Conservation (phyloP, 2,888 invertebrate genomes). For the Amblyteles armatorius region DNA sequence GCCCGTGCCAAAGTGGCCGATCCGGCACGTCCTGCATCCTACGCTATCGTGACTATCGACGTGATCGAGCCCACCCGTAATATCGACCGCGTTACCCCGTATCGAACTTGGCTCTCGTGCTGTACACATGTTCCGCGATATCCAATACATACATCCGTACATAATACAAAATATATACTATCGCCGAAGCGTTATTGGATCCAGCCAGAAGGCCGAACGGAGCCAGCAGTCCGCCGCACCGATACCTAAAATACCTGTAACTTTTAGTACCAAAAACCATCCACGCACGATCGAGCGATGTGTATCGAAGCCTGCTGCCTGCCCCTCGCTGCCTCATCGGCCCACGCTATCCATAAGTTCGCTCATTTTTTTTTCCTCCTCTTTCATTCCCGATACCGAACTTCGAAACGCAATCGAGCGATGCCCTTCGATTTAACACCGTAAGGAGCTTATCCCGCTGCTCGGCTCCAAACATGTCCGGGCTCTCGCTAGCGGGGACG, state of each 20-base stretch:
- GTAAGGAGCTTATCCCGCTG: neutral
- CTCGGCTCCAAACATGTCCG: neutral
- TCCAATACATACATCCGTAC: neutral
- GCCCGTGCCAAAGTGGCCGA: conserved; percentile 51
- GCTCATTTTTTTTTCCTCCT: conserved; percentile 17
- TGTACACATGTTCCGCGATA: conserved; percentile 8
- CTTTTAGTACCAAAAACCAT: conserved; percentile 28
- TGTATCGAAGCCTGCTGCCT: conserved; percentile 46
- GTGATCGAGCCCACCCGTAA: conserved; percentile 16
- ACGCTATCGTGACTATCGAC: conserved; percentile 32
- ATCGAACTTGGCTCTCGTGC: conserved; percentile 8
- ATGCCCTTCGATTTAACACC: conserved; percentile 26
- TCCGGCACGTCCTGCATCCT: conserved; percentile 39
- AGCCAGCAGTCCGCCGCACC: conserved; percentile 40
- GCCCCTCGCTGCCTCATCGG: conserved; percentile 16
- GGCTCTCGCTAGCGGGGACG: neutral
- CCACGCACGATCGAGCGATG: conserved; percentile 43
- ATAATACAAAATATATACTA: conserved; percentile 9
- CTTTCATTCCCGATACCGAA: no score
- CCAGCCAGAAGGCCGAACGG: conserved; percentile 16
- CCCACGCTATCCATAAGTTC: conserved; percentile 34
- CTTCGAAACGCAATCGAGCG: conserved; percentile 33
- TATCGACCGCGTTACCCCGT: conserved; percentile 22
- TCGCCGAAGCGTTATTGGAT: conserved; percentile 28
- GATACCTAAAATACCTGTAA: conserved; percentile 13